Base-by-base conservation (phyloP, 2,888 invertebrate genomes). In the Tridacna gigas region DNA sequence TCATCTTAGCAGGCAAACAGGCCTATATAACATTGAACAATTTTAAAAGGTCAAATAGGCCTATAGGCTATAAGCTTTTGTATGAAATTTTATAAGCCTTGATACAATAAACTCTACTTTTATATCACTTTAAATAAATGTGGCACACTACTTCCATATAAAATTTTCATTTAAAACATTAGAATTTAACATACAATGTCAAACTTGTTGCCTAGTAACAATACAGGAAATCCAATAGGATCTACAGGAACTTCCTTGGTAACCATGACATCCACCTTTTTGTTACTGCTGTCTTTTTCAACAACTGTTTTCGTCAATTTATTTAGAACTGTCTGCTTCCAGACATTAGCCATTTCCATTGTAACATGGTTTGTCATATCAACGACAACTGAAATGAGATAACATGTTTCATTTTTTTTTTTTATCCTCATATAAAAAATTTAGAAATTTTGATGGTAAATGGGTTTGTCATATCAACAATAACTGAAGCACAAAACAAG, bases 141-240 rank as follows among this genome's bases (percentile, higher is more conserved):
- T 2, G 37, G 37, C 7, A 4, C 37, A 37, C 37, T 4, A 37
- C 37, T 37, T 37, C 7, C 37, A 37, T 2, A 37, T 4, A 37
- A 37, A 37, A 37, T 37, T 37, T 37, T 7, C 37, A 4, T 37
- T 4, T 4, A 37, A 37, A 37, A 37, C 2, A 37, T 37, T 2
- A 37, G 37, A 37, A 37, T 37, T 7, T 37, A 20, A 69, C 69
- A 28, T 82, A 93, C 93, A 83, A 92, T 71, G 85, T 93, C 93
- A 90, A 88, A 91, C 77, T 93, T 93, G 84, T 92, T 93, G 22
- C 93, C 93, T 22, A 93, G 88, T 74, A 93, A 84, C 20, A 93
- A 79, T 22, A 93, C 89, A 20, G 93, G 93, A 63, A 92, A 88
- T 25, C 89, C 86, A 15, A 89, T 85, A n/a, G 89, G 88, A 74